phyloP scores from a whole-genome alignment of 1,140 invertebrate genomes.

The Diorhabda sublineata region DNA sequence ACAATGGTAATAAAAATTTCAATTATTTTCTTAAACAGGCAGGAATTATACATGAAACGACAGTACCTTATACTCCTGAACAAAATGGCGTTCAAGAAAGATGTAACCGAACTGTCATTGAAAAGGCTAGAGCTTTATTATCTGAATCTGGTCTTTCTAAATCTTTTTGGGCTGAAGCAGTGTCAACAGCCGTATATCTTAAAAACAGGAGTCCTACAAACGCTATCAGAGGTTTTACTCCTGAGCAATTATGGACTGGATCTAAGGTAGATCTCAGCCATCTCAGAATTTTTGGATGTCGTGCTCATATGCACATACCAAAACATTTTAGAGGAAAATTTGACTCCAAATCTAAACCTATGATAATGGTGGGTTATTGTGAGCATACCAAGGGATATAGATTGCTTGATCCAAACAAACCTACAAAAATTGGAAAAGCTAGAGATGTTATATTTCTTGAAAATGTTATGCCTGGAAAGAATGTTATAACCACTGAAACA shows the following conservation, averaged over 20 bases:
- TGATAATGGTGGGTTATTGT: constrained; percentile 7
- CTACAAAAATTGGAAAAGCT: not conserved
- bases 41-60: not conserved
- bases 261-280: constrained; percentile 8
- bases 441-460: not conserved
- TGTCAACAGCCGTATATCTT: not conserved
- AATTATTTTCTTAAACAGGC: no score
- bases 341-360: constrained; percentile 6
- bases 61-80: not conserved
- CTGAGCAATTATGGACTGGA: constrained; percentile 13
- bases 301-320: not conserved
- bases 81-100: not conserved
- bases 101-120: not conserved
- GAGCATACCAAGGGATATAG: constrained; percentile 8
- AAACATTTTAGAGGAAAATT: not conserved
- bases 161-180: constrained; percentile 8
- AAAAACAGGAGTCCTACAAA: constrained; percentile 7
- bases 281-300: constrained; percentile 1
- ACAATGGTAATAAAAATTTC: constrained; percentile 6
- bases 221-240: not conserved
- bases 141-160: not conserved
- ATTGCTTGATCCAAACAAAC: not conserved
- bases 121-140: not conserved
- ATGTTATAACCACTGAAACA: no score
- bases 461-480: not conserved